phyloP scores from a whole-genome alignment of 2,113 vertebrate species.

The Melospiza melodia region DNA sequence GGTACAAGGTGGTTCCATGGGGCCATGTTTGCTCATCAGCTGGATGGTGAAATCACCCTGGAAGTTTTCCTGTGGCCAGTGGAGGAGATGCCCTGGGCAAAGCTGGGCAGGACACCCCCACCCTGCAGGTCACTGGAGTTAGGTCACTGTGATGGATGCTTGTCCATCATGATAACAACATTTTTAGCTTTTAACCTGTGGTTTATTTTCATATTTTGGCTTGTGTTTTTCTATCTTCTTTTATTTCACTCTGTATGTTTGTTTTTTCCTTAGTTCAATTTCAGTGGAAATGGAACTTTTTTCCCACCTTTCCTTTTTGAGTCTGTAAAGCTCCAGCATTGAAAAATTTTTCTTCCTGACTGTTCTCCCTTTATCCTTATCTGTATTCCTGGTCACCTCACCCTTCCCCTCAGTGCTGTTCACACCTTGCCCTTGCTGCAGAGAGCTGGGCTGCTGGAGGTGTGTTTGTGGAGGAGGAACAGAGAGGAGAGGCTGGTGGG shows the following conservation, averaged over 20 bases:
- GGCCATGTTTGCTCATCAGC: background rate
- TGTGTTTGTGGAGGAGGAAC: background rate
- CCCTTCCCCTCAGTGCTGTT: background rate
- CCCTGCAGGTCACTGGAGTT: background rate
- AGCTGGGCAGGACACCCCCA: background rate
- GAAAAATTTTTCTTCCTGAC: background rate
- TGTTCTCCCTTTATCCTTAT: background rate
- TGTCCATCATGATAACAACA: background rate
- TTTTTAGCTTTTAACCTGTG: background rate
- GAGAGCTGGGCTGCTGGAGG: background rate
- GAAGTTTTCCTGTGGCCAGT: background rate
- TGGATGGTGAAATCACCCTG: background rate
- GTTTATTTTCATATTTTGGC: background rate
- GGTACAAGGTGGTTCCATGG: fast-evolving
- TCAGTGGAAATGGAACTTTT: background rate
- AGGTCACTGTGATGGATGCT: background rate
- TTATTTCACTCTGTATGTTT: background rate
- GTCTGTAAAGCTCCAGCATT: background rate
- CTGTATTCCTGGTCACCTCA: background rate
- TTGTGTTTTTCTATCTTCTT: background rate
- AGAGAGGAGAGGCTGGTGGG: background rate
- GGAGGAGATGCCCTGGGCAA: background rate
- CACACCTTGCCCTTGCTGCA: background rate
- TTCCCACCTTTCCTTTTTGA: background rate
- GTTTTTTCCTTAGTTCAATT: background rate